Evolutionary conservation across 2,113 vertebrate genomes (phyloP).

Genomic region (Oreocharis arfaki): DNA sequence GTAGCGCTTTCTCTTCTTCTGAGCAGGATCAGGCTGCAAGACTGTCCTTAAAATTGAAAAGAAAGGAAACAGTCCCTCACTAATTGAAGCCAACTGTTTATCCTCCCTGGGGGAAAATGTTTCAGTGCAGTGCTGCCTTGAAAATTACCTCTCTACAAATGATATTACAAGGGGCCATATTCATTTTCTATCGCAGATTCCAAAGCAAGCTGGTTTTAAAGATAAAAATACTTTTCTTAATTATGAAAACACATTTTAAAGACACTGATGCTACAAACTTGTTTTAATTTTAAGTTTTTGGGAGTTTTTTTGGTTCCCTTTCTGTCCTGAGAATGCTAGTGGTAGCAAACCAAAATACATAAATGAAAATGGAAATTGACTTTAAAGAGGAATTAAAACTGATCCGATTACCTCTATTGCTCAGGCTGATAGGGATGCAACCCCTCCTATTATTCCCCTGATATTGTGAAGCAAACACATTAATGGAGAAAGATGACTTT

Average conservation of each 20-base stretch:
- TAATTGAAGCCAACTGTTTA: constrained; percentile 63
- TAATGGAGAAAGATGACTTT: neutral
- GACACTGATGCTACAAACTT: neutral
- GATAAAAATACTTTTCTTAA: constrained; percentile 34
- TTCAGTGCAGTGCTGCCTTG: constrained; percentile 41
- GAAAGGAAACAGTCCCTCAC: constrained; percentile 41
- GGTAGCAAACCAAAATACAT: neutral
- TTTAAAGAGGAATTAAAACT: neutral
- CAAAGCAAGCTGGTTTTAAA: constrained; percentile 24
- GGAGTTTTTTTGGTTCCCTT: neutral
- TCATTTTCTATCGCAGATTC: constrained; percentile 21
- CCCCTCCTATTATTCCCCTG: neutral
- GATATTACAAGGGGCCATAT: constrained; percentile 35
- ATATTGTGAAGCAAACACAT: neutral
- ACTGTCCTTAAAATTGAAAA: constrained; percentile 36
- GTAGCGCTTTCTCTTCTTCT: neutral
- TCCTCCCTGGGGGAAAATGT: constrained; percentile 37
- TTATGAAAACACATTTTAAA: constrained; percentile 34
- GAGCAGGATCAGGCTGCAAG: neutral
- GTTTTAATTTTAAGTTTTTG: neutral
- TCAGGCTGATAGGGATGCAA: neutral
- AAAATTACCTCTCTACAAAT: constrained; percentile 52
- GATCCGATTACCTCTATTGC: neutral
- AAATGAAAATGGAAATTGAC: neutral
- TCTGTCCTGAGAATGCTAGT: neutral